Conservation (phyloP, 2,797 vertebrate species). For the Rhynchonycteris naso region DNA sequence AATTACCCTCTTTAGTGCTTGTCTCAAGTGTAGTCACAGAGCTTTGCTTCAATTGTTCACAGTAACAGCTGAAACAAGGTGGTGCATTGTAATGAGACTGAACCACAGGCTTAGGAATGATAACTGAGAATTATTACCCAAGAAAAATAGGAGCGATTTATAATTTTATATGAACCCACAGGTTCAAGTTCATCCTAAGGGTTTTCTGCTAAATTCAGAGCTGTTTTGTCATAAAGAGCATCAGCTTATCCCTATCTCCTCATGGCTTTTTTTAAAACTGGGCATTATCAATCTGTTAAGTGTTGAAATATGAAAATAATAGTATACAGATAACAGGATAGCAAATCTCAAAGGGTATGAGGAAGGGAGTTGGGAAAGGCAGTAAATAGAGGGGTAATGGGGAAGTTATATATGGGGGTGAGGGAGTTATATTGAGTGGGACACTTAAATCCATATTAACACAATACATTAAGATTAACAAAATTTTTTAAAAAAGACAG, state of each 20-base stretch:
- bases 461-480: no score
- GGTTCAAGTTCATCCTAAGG: neutral
- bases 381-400: no score
- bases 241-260: neutral
- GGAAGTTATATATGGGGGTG: no score
- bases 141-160: neutral
- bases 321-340: no score
- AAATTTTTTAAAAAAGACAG: no score
- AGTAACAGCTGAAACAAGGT: conserved; percentile 14
- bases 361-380: no score
- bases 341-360: no score
- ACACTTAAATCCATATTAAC: no score
- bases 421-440: no score
- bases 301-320: neutral
- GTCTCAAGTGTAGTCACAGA: neutral
- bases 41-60: neutral
- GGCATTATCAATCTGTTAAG: neutral
- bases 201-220: neutral
- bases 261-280: neutral
- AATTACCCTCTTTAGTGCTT: neutral
- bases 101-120: conserved; percentile 1
- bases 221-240: neutral
- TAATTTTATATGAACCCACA: neutral
- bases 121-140: neutral
- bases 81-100: conserved; percentile 5